These are phyloP conservation scores for Heterotilapia buettikoferi DNA, from an alignment of 2,113 vertebrate genomes.

Conservation along the genomic window DNA sequence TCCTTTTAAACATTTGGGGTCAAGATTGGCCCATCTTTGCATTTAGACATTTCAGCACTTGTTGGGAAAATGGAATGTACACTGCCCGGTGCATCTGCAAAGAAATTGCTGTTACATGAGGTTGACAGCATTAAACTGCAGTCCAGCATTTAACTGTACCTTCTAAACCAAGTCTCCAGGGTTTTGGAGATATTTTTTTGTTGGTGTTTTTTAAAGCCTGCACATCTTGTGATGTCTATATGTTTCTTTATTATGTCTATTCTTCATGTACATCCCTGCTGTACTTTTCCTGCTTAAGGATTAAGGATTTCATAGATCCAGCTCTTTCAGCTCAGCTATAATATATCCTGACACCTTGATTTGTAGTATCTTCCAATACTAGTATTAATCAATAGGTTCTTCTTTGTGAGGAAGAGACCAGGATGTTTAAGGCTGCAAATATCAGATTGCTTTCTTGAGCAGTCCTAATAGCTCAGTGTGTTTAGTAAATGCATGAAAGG, in stretches of 20 bases:
- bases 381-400: neutral
- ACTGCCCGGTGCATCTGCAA: neutral
- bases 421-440: neutral
- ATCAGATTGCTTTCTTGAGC: neutral
- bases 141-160: neutral
- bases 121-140: neutral
- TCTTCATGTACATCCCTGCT: neutral
- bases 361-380: neutral
- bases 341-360: neutral
- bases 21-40: neutral
- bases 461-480: neutral
- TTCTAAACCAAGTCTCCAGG: neutral
- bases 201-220: neutral
- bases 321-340: neutral
- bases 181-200: neutral
- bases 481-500: neutral
- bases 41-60: neutral
- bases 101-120: neutral
- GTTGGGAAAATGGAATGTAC: neutral
- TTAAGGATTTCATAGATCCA: neutral
- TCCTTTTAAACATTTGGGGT: neutral
- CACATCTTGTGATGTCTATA: neutral
- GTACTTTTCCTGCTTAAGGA: neutral
- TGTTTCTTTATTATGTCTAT: neutral
- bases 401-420: neutral